These are phyloP conservation scores for Colistium nudipinnis DNA, from an alignment of 2,113 vertebrate genomes.

Conservation along the genomic window DNA sequence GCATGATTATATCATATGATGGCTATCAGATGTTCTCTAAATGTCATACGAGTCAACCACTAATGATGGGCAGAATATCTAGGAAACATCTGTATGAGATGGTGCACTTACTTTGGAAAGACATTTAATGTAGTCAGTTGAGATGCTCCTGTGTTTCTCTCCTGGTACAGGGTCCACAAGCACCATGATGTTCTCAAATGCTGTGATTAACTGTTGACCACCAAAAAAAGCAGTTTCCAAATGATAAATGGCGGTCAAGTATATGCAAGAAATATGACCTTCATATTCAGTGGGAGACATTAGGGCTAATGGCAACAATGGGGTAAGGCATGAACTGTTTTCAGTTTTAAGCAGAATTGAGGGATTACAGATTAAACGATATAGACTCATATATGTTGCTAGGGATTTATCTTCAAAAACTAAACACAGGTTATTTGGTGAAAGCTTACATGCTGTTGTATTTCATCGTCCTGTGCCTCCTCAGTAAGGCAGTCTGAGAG, in stretches of 20 bases:
- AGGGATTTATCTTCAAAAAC: no score
- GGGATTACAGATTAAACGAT: rapidly evolving
- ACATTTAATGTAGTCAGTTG: conserved; percentile 86
- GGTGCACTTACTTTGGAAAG: conserved; percentile 87
- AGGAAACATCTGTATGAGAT: background rate
- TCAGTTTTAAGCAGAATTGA: background rate
- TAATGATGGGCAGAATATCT: background rate
- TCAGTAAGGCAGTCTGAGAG: conserved; percentile 77
- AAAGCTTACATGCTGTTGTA: conserved; percentile 85
- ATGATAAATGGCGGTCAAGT: background rate
- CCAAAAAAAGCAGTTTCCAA: conserved; percentile 1
- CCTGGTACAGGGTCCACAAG: conserved; percentile 83
- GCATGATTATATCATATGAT: background rate
- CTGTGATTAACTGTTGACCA: conserved; percentile 85
- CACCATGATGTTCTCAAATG: conserved; percentile 88
- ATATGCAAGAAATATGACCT: background rate
- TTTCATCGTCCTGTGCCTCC: conserved; percentile 84
- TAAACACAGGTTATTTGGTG: no score
- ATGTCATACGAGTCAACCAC: background rate
- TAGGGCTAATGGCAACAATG: background rate
- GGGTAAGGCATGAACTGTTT: background rate
- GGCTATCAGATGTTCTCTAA: background rate
- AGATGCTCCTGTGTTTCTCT: conserved; percentile 88
- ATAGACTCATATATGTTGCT: background rate
- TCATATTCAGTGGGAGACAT: background rate